Evolutionary conservation across 2,888 invertebrate species (phyloP), one percentile per base, ranked within the genome.

Genomic region (Cryptus armator): DNA sequence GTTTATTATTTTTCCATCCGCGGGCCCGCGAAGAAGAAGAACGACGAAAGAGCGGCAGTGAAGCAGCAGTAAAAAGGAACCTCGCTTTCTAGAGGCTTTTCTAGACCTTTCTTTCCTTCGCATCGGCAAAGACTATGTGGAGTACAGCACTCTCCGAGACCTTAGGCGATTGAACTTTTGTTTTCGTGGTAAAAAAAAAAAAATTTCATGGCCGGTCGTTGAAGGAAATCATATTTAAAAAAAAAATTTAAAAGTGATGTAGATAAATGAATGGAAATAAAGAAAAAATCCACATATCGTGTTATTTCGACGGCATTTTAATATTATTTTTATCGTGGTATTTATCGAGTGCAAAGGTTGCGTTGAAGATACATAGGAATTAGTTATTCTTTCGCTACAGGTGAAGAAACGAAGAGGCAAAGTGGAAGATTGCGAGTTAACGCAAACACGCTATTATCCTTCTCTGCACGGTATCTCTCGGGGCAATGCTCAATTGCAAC

Each of bases 1-100:
- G 89, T 91, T 92, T 92, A 92, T 93, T 90, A 92, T 92, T 91
- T 92, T 88, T 88, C 87, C 70, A 86, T 81, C 78, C 78, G 56
- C 62, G 53, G 71, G 76, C 53, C 56, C 14, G 4, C 66, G 64
- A 51, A 76, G 76, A 16, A 48, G 59, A 56, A 24, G 71, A 56
- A 48, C 72, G 70, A 37, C 67, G 81, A 78, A 43, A 29, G 56
- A 12, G 64, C 59, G 29, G 62, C 32, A 66, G 32, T 24, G 48
- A 24, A 10, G 37, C 66, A 53, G 48, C 51, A 66, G 66, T 66
- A 53, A 10, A 46, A 48, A 70, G 5, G 9, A 76, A 76, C 19
- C 24, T 66, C 53, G 24, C 66, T 24, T 62, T 32, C 66, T 24
- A 4, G 37, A 32, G 53, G 43, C 76, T 51, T 66, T 66, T 46